A percentile compares a stretch with the other conserved stretches of the same genome.
Conservation (phyloP, 2,888 invertebrate species). For the Drosophila melanosoma region DNA sequence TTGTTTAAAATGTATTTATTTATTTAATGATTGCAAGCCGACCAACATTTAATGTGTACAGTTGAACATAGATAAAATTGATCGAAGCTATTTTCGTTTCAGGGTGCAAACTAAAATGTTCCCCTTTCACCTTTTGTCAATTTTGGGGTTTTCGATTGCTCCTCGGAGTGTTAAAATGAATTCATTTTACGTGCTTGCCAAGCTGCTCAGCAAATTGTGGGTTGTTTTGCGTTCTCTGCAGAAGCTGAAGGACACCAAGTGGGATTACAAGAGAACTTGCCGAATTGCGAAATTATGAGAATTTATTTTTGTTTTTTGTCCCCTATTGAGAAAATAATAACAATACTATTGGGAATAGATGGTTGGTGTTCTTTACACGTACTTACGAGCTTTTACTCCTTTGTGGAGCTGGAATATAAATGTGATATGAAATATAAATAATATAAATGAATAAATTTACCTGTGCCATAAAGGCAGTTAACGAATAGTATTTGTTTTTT, state of each 20-base stretch:
- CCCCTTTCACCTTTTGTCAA: conserved; percentile 30
- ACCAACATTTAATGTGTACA: not conserved
- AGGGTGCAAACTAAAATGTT: not conserved
- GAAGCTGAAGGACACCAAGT: conserved; percentile 6
- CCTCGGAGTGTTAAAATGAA: conserved; percentile 60
- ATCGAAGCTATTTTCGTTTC: not conserved
- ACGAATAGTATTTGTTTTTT: not conserved
- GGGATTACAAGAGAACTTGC: conserved; percentile 9
- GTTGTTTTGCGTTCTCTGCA: conserved; percentile 11
- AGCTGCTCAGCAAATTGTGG: conserved; percentile 29
- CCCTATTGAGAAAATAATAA: not conserved
- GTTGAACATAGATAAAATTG: not conserved
- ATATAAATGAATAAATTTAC: not conserved
- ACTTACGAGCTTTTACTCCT: too few species aligned
- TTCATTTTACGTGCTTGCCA: conserved; percentile 67
- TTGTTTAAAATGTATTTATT: not conserved
- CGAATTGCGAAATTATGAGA: conserved; percentile 12
- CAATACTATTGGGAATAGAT: not conserved
- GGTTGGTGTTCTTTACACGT: not conserved
- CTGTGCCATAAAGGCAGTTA: not conserved
- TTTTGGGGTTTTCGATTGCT: conserved; percentile 44
- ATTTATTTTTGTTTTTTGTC: conserved; percentile 2
- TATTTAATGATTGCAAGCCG: not conserved
- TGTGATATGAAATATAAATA: not conserved
- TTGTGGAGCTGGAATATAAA: not conserved